Conservation (phyloP, 2,888 invertebrate species). For the Mellilla xanthometata region DNA sequence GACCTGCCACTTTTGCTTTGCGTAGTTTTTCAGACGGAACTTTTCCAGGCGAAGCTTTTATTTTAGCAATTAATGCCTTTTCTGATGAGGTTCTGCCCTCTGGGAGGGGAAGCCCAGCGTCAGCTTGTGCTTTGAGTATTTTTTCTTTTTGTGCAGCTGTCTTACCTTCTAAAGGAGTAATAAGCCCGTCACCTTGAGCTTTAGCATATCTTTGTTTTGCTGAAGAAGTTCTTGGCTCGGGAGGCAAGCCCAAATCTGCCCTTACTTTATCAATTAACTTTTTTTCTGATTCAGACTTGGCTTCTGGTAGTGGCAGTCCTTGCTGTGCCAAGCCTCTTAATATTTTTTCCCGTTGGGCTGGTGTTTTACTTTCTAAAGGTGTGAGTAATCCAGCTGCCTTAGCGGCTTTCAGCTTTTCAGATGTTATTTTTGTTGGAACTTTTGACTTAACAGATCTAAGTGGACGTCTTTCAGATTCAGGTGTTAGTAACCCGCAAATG, state of each 20-base stretch:
- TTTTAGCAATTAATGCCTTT: conserved; percentile 27
- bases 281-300: conserved; percentile 38
- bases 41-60: conserved; percentile 22
- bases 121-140: conserved; percentile 31
- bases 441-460: not conserved
- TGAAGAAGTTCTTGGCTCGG: conserved; percentile 36
- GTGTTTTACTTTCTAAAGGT: conserved; percentile 38
- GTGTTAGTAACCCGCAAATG: conserved; percentile 36
- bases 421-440: conserved; percentile 12
- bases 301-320: conserved; percentile 39
- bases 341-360: conserved; percentile 39
- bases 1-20: conserved; percentile 36
- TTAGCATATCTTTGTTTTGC: conserved; percentile 39
- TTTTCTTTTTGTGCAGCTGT: conserved; percentile 36
- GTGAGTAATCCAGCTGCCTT: conserved; percentile 41
- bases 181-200: conserved; percentile 26
- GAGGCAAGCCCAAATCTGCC: conserved; percentile 38
- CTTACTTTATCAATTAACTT: conserved; percentile 34
- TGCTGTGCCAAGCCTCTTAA: conserved; percentile 30
- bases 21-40: conserved; percentile 32
- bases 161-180: conserved; percentile 36
- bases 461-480: conserved; percentile 24
- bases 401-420: conserved; percentile 35
- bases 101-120: conserved; percentile 31
- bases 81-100: conserved; percentile 34